Evolutionary conservation across 2,113 vertebrate genomes (phyloP).

Genomic region (Antechinus flavipes): DNA sequence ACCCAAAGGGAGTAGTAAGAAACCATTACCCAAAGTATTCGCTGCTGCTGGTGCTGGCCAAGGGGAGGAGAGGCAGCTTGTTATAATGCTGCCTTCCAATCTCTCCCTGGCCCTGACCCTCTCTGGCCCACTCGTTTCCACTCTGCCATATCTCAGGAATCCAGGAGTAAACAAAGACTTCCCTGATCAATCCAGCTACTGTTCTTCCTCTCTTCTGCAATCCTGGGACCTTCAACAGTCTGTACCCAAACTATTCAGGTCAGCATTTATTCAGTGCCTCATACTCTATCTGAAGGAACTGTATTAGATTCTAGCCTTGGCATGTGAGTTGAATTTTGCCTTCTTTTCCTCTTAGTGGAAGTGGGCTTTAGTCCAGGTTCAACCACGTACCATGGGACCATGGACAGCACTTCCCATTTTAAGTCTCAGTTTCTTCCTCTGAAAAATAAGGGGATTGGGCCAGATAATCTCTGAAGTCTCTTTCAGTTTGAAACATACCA

Average conservation of each 20-base stretch:
- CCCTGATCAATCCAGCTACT: not conserved
- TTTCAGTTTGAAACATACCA: not conserved
- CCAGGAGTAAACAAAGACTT: not conserved
- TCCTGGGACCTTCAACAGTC: not conserved
- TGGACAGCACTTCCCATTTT: not conserved
- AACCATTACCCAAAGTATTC: not conserved
- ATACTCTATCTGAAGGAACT: not conserved
- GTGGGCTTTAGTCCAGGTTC: not conserved
- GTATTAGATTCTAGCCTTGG: not conserved
- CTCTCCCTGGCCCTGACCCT: not conserved
- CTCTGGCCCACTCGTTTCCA: not conserved
- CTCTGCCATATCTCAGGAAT: not conserved
- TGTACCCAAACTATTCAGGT: not conserved
- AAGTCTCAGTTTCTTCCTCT: not conserved
- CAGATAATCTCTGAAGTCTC: not conserved
- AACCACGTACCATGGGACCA: not conserved
- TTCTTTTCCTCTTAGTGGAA: not conserved
- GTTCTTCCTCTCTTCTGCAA: not conserved
- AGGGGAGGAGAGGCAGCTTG: not conserved
- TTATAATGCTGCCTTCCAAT: not conserved
- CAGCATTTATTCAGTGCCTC: not conserved
- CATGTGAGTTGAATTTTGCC: not conserved
- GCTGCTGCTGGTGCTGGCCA: not conserved
- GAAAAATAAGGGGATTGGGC: not conserved
- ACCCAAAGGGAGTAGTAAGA: not conserved